Evolutionary conservation across 2,113 vertebrate species (phyloP).

Genomic region (Brachyistius frenatus): DNA sequence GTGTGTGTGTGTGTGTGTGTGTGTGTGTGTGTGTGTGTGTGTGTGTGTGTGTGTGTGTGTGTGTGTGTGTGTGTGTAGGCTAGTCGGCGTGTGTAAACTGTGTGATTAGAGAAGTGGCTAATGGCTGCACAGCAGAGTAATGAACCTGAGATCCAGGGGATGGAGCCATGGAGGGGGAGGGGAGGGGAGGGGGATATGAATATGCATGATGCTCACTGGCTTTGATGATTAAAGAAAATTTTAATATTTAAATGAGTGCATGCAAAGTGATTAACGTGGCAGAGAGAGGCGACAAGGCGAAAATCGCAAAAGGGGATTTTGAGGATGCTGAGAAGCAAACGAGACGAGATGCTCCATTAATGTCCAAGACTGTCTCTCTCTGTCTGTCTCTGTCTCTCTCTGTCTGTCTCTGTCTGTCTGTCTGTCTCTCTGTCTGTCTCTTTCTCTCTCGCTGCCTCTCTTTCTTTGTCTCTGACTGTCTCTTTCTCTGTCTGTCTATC

Average conservation of each 20-base stretch:
- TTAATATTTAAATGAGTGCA: constrained; percentile 99
- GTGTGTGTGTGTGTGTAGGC: background rate
- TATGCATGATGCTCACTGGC: constrained; percentile 99
- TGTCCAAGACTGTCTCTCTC: constrained; percentile 53
- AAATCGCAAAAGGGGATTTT: constrained; percentile 86
- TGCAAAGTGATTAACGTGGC: constrained; percentile 99
- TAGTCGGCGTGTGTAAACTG: constrained; percentile 60
- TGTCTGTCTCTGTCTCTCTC: constrained; percentile 16
- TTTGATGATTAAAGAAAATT: constrained; percentile 99
- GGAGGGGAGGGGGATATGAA: constrained; percentile 92
- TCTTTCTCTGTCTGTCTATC: background rate
- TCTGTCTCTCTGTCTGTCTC: constrained; percentile 3
- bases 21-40: constrained; percentile 25
- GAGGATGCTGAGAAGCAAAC: constrained; percentile 91
- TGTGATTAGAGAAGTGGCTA: constrained; percentile 85
- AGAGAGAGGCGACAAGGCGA: constrained; percentile 90
- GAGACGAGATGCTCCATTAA: constrained; percentile 77
- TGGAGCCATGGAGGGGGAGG: constrained; percentile 82
- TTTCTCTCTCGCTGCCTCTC: background rate
- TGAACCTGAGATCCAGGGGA: constrained; percentile 98
- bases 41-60: constrained; percentile 4
- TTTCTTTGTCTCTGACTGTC: constrained; percentile 12
- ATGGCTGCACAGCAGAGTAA: constrained; percentile 98
- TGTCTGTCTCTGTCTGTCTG: background rate
- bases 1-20: constrained; percentile 7